Evolutionary conservation across 2,113 vertebrate genomes (phyloP).

Genomic region (Tachysurus vachellii): DNA sequence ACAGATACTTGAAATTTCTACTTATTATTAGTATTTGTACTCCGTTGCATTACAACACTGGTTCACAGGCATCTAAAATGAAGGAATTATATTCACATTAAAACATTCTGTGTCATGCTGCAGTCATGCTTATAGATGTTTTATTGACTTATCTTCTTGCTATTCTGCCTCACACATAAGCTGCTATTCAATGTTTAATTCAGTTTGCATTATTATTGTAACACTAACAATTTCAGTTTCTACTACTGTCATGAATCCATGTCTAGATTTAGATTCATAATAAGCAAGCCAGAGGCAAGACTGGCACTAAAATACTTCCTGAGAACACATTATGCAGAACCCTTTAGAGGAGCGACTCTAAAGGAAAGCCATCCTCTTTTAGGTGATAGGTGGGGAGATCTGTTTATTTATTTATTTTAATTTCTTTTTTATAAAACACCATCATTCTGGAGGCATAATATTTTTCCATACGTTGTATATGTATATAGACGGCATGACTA

Average conservation of each 20-base stretch:
- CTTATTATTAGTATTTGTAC: too few species aligned
- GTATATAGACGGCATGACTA: neutral
- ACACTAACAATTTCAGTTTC: neutral
- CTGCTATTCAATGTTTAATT: neutral
- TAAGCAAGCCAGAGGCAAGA: neutral
- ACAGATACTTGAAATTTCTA: too few species aligned
- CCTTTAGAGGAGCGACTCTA: neutral
- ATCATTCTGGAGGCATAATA: neutral
- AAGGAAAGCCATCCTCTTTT: neutral
- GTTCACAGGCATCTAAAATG: too few species aligned
- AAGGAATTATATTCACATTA: too few species aligned
- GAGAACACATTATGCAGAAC: neutral
- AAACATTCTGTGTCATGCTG: neutral
- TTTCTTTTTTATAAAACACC: neutral
- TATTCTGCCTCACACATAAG: neutral
- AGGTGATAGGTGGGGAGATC: neutral
- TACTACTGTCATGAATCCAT: neutral
- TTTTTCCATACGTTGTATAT: neutral
- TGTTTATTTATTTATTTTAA: neutral
- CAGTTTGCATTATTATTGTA: neutral
- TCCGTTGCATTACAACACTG: too few species aligned
- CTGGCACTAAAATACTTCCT: neutral
- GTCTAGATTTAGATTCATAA: neutral
- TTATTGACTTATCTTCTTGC: neutral
- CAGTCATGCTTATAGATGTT: neutral